phyloP scores from a whole-genome alignment of 2,797 vertebrate species.

The Oreochromis mossambicus region DNA sequence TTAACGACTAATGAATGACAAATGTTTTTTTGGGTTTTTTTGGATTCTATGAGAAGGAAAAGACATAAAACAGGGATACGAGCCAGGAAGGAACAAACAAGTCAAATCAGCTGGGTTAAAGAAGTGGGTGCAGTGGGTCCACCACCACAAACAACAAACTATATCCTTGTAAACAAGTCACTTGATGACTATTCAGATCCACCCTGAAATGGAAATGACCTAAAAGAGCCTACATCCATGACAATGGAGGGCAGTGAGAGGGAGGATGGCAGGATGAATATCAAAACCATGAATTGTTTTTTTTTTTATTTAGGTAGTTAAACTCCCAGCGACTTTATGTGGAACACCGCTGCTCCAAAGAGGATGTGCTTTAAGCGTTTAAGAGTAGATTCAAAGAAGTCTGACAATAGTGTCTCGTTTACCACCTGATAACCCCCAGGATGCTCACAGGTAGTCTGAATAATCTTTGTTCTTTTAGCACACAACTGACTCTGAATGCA shows the following conservation, averaged over 20 bases:
- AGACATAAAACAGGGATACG: background rate
- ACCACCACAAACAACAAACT: conserved; percentile 16
- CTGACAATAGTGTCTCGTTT: background rate
- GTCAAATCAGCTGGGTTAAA: background rate
- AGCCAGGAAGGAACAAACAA: background rate
- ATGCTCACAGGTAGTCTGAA: background rate
- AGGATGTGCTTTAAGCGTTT: background rate
- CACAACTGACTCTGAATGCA: background rate
- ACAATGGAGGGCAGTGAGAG: conserved; percentile 43
- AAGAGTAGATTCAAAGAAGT: background rate
- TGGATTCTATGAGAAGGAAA: background rate
- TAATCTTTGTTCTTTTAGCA: background rate
- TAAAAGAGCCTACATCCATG: conserved; percentile 33
- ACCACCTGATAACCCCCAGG: background rate
- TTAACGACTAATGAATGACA: background rate
- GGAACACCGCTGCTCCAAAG: background rate
- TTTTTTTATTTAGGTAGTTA: background rate
- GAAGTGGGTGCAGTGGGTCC: background rate
- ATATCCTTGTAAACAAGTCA: conserved; percentile 42
- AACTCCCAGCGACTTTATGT: background rate
- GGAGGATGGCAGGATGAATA: conserved; percentile 41
- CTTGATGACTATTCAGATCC: conserved; percentile 19
- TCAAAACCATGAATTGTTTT: background rate
- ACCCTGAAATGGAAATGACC: conserved; percentile 65
- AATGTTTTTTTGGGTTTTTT: rapidly evolving